Conservation (phyloP, 35 echinoderm and acorn worm genomes). For the Lytechinus variegatus region DNA sequence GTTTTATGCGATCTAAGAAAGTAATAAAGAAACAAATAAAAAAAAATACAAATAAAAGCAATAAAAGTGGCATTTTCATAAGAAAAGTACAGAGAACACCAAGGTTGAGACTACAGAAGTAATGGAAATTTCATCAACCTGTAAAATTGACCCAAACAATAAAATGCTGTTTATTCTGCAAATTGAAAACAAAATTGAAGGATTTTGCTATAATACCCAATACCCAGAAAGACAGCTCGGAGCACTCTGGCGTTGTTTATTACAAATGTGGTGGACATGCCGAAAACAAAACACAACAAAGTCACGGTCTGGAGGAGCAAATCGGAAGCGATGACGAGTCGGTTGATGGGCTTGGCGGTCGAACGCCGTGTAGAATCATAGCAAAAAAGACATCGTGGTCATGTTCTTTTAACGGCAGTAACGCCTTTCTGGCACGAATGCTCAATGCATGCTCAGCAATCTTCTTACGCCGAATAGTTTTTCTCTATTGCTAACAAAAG, state of each 20-base stretch:
- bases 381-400: neutral
- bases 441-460: neutral
- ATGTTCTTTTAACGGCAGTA: neutral
- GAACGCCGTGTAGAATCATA: neutral
- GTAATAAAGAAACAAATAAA: too few relatives aligned
- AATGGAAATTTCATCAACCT: neutral
- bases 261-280: neutral
- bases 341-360: neutral
- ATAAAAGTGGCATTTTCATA: neutral
- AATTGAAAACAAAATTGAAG: neutral
- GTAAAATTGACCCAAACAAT: neutral
- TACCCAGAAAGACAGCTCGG: neutral
- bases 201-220: neutral
- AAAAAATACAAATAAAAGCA: too few relatives aligned
- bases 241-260: neutral
- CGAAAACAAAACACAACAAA: neutral
- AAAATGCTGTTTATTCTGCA: neutral
- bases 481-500: neutral
- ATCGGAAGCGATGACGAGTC: slow-evolving; percentile 16
- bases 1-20: too few relatives aligned
- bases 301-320: neutral
- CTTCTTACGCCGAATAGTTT: neutral
- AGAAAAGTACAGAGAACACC: neutral
- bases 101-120: neutral
- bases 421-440: neutral